Conservation (phyloP, 2,113 vertebrate species). For the Pseudopipra pipra region DNA sequence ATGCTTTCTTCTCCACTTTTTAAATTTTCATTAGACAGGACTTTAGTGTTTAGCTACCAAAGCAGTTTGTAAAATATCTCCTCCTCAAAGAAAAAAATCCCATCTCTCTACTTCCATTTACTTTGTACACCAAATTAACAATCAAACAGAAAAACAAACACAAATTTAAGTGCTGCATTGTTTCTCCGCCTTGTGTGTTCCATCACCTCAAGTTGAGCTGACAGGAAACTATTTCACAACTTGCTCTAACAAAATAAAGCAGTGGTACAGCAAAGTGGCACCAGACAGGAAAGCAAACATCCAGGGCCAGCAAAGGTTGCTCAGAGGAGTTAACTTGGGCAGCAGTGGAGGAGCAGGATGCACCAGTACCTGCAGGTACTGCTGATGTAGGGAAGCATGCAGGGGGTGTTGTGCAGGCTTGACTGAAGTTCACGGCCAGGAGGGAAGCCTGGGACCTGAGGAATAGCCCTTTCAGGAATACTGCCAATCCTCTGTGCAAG, state of each 20-base stretch:
- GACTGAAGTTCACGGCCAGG: not conserved
- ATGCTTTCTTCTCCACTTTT: not conserved
- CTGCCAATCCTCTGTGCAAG: not conserved
- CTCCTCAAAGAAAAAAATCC: not conserved
- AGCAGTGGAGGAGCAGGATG: not conserved
- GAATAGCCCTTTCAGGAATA: not conserved
- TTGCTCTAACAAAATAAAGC: not conserved
- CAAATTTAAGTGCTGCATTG: not conserved
- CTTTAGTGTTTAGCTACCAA: not conserved
- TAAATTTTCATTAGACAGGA: not conserved
- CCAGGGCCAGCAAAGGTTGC: accelerated
- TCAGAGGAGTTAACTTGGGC: accelerated
- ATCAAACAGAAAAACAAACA: constrained; percentile 12
- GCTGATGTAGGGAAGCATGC: accelerated
- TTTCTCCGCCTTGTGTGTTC: not conserved
- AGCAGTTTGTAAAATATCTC: not conserved
- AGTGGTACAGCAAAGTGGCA: not conserved
- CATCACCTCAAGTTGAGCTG: not conserved
- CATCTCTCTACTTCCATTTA: not conserved
- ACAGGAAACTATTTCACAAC: not conserved
- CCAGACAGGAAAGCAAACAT: not conserved
- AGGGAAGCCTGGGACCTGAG: not conserved
- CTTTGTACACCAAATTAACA: not conserved
- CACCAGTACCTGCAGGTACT: not conserved
- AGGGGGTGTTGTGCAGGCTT: not conserved